Conservation (phyloP, 1,140 invertebrate species). For the Charaxes varanes region DNA sequence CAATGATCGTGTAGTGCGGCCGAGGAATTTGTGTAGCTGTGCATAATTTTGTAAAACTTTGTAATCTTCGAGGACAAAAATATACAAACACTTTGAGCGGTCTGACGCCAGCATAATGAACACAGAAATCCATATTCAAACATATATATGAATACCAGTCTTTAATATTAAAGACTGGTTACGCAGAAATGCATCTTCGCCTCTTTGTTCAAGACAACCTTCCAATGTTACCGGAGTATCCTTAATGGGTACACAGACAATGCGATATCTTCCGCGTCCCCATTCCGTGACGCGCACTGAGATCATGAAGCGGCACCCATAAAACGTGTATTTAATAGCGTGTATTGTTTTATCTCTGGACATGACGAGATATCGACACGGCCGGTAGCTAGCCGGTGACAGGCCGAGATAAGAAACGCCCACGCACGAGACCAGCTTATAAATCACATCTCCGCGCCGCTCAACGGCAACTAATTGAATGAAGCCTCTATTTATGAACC, state of each 20-base stretch:
- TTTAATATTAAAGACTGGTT: too few relatives aligned
- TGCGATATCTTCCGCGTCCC: constrained; percentile 11
- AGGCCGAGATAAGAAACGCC: constrained; percentile 17
- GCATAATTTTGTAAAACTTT: too few relatives aligned
- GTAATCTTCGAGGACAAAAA: too few relatives aligned
- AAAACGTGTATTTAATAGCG: constrained; percentile 23
- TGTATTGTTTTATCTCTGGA: constrained; percentile 23
- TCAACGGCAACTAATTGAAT: constrained; percentile 26
- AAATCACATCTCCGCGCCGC: constrained; percentile 17
- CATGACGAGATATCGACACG: constrained; percentile 25
- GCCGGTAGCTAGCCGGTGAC: constrained; percentile 19
- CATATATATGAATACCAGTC: too few relatives aligned
- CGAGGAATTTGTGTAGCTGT: too few relatives aligned
- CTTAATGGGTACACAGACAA: constrained; percentile 12
- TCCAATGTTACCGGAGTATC: constrained; percentile 2
- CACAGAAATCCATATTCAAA: too few relatives aligned
- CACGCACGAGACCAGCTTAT: constrained; percentile 13
- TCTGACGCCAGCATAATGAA: too few relatives aligned
- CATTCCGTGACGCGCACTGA: constrained; percentile 11
- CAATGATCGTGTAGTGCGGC: too few relatives aligned
- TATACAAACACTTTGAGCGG: too few relatives aligned
- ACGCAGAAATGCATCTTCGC: too few relatives aligned
- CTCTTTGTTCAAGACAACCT: too few relatives aligned
- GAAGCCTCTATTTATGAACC: constrained; percentile 19
- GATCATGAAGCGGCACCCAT: constrained; percentile 15